Conservation (phyloP, 2,888 invertebrate species). For the Carcina quercana region DNA sequence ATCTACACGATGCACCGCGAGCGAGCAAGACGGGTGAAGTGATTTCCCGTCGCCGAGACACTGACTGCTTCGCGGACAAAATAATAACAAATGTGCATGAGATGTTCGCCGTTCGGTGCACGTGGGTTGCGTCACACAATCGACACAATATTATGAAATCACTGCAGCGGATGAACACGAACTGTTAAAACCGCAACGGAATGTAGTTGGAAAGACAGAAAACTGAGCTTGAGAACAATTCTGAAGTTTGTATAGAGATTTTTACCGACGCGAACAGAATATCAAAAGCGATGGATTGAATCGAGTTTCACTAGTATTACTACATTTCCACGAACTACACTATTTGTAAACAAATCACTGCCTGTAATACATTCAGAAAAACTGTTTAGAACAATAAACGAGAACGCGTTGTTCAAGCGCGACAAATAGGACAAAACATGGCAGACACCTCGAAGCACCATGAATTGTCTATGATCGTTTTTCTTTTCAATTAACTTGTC, state of each 20-base stretch:
- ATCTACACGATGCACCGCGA: conserved; percentile 37
- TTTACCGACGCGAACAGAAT: conserved; percentile 53
- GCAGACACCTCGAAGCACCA: conserved; percentile 65
- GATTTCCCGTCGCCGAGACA: conserved; percentile 55
- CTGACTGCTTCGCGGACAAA: conserved; percentile 75
- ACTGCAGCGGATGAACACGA: conserved; percentile 29
- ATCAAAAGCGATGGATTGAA: conserved; percentile 42
- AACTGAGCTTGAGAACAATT: conserved; percentile 48
- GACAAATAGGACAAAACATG: conserved; percentile 76
- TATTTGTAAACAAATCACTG: conserved; percentile 70
- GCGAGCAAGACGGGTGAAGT: conserved; percentile 52
- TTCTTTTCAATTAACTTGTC: conserved; percentile 29
- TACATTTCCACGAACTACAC: conserved; percentile 49
- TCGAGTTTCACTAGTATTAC: conserved; percentile 41
- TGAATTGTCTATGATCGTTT: conserved; percentile 60
- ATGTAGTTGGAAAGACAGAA: conserved; percentile 42
- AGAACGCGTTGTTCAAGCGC: conserved; percentile 70
- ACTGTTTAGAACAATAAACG: conserved; percentile 58
- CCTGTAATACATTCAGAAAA: conserved; percentile 65
- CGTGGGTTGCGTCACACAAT: conserved; percentile 69
- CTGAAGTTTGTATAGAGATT: conserved; percentile 57
- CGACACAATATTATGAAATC: conserved; percentile 41
- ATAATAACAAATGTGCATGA: conserved; percentile 83
- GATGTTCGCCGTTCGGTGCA: conserved; percentile 65
- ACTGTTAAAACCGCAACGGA: conserved; percentile 40